These are phyloP conservation scores for Toxotes chatareus DNA, from an alignment of 2,113 vertebrate genomes.

Conservation along the genomic window DNA sequence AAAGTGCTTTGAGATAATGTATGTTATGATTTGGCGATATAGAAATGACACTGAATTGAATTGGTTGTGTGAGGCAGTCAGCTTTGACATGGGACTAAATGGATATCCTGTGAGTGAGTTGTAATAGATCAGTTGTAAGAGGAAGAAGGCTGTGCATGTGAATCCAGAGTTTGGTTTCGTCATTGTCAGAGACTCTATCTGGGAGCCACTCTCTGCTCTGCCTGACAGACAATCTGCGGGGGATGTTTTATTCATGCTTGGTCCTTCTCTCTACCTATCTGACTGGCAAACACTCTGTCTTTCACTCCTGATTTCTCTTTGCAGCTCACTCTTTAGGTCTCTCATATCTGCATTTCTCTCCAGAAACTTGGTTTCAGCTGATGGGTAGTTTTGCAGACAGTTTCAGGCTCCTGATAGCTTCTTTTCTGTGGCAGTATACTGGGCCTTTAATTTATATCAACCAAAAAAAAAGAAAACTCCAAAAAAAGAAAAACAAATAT, in stretches of 20 bases:
- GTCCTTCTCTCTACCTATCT: conserved; percentile 47
- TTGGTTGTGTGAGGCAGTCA: conserved; percentile 42
- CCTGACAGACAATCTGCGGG: conserved; percentile 54
- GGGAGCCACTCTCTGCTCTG: conserved; percentile 33
- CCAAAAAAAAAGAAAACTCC: too few relatives aligned
- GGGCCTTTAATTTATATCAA: too few relatives aligned
- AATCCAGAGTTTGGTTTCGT: conserved; percentile 36
- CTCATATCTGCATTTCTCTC: conserved; percentile 6
- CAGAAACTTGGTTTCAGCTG: background rate
- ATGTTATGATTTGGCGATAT: too few relatives aligned
- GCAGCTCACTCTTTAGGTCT: conserved; percentile 3
- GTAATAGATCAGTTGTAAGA: conserved; percentile 47
- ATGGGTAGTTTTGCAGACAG: background rate
- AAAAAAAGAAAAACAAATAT: too few relatives aligned
- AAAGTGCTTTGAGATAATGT: too few relatives aligned
- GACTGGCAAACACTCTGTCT: conserved; percentile 33
- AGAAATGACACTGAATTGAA: too few relatives aligned
- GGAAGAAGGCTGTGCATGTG: conserved; percentile 40
- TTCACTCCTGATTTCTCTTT: conserved; percentile 14
- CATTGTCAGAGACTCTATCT: conserved; percentile 33
- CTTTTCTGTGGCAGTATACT: too few relatives aligned
- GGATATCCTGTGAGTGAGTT: conserved; percentile 53
- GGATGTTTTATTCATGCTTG: conserved; percentile 74
- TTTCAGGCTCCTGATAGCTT: too few relatives aligned
- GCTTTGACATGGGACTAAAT: conserved; percentile 59